Base-by-base conservation (phyloP, 2,113 vertebrate species). In the Rhizomys pruinosus region DNA sequence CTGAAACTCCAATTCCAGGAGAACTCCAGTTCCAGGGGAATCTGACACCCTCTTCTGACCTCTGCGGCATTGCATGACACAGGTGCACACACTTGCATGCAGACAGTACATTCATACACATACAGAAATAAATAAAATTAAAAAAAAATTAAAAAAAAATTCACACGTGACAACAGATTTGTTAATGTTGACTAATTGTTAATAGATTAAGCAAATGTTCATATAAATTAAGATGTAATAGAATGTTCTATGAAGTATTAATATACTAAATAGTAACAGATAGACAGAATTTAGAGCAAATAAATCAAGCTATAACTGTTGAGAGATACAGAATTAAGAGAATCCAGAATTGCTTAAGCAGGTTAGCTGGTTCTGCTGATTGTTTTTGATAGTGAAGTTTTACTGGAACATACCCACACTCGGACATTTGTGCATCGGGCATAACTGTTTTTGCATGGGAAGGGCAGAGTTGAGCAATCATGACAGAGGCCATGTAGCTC, bases 161-260 rank as follows among this genome's bases (percentile, higher is more conserved):
- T 66, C 13, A 55, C 34, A 66, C 52, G 27, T 55, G 76, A 84
- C 32, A 92, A 55, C 7, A 81, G 7, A 92, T 73, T 47, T 15
- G 20, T 47, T 80, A 84, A 85, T 72, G 84, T n/a, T 29, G 1
- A n/a, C 8, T 94, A 89, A 94, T 79, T 87, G 73, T 69, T n/a
- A 92, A 87, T 66, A 79, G 23, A 52, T 63, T 39, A 87, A 93
- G 39, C 61, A 91, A 80, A 87, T 59, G 22, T 66, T 90, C 44
- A 80, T 15, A 76, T 87, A 89, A 66, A 72, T 63, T 84, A 39
- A 69, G 74, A 29, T 34, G 37, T 27, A 3, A n/a, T n/a, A 32
- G 68, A 90, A 29, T 20, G 63, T 85, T 69, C 47, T 52, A 92
- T 71, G 69, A 87, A 13, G 6, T 61, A 39, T 25, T 76, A 84